Evolutionary conservation across 2,888 invertebrate genomes (phyloP).

Genomic region (Rotaria magnacalcarata): DNA sequence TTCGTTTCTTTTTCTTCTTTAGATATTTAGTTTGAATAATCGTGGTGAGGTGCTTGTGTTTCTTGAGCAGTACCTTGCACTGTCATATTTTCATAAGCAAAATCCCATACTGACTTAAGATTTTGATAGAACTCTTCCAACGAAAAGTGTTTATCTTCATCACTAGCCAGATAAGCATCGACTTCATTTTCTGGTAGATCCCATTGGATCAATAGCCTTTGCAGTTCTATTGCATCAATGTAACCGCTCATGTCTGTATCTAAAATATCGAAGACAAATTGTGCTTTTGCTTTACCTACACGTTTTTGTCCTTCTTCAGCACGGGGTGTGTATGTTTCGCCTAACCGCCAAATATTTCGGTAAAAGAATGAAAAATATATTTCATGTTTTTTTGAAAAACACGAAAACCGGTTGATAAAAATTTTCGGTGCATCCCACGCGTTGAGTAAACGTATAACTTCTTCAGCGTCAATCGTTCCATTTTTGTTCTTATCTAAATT

Average conservation of each 20-base stretch:
- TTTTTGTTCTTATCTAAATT: neutral
- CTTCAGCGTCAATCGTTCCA: neutral
- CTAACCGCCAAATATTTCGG: conserved; percentile 29
- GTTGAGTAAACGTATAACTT: neutral
- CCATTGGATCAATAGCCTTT: neutral
- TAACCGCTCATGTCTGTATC: conserved; percentile 45
- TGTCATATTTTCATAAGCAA: neutral
- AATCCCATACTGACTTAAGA: neutral
- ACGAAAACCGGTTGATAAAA: conserved; percentile 23
- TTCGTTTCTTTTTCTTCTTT: too few relatives aligned
- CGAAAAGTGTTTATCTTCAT: neutral
- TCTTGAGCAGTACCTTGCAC: neutral
- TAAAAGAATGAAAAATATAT: conserved; percentile 19
- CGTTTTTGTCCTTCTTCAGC: conserved; percentile 48
- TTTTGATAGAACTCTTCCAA: neutral
- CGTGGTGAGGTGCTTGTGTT: neutral
- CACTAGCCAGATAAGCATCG: neutral
- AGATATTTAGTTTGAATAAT: neutral
- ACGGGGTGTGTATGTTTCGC: conserved; percentile 21
- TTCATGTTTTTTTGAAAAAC: conserved; percentile 30
- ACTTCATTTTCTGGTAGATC: neutral
- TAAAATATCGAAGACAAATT: conserved; percentile 75
- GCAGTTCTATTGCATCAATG: conserved; percentile 26
- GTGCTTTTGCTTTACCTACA: neutral
- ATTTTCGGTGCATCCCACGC: neutral